A percentile compares a stretch with the other conserved stretches of the same genome.
Evolutionary conservation across 1,140 invertebrate genomes (phyloP).

Genomic region (Drosophila takahashii): DNA sequence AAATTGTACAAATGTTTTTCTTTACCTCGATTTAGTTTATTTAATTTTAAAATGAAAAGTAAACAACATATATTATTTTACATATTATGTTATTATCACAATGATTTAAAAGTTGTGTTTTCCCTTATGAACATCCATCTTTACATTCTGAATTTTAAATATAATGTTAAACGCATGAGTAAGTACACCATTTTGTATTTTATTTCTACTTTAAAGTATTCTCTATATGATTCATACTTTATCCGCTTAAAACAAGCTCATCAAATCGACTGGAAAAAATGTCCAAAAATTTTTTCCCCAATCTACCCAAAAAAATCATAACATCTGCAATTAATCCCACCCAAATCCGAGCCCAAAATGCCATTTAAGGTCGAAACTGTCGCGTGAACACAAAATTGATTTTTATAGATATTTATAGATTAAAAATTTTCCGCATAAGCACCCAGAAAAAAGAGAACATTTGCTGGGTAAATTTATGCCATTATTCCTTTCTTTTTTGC

Average conservation of each 20-base stretch:
- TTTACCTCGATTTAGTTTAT: not conserved
- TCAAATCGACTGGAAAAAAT: conserved; percentile 72
- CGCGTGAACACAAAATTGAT: conserved; percentile 81
- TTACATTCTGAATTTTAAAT: not conserved
- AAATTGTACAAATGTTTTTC: too few relatives aligned
- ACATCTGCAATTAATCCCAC: conserved; percentile 78
- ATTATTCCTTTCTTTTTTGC: conserved; percentile 37
- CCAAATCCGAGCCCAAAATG: conserved; percentile 46
- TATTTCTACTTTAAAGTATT: not conserved
- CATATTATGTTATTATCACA: too few relatives aligned
- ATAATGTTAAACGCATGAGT: not conserved
- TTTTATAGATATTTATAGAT: conserved; percentile 84
- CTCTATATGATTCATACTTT: conserved; percentile 12
- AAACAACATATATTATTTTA: too few relatives aligned
- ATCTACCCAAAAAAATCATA: conserved; percentile 66
- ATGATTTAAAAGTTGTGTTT: too few relatives aligned
- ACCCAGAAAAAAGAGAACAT: conserved; percentile 62
- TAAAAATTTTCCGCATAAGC: conserved; percentile 79
- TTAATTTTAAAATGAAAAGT: not conserved
- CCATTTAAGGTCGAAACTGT: conserved; percentile 67
- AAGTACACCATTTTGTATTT: conserved; percentile 14
- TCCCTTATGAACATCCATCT: too few relatives aligned
- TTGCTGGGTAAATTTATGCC: conserved; percentile 72
- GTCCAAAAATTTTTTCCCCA: conserved; percentile 40
- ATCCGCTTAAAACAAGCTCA: conserved; percentile 35